Base-by-base conservation (phyloP, 2,113 vertebrate genomes). In the Myocastor coypus region DNA sequence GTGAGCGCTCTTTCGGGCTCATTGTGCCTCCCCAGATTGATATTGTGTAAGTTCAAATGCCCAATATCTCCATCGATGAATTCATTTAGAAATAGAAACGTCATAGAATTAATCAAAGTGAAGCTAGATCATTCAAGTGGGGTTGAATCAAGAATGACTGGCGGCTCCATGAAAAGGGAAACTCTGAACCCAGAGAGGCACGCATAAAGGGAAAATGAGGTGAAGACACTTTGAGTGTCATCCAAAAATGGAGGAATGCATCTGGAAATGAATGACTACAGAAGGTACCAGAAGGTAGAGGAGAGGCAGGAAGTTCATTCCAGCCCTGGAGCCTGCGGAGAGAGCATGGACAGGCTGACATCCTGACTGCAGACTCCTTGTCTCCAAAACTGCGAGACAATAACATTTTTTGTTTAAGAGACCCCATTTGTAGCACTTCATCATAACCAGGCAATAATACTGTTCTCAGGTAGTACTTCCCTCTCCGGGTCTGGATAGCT, bases 391-490 rank as follows among this genome's bases (percentile, higher is more conserved):
- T 37, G 30, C 7, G 20, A 55, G 46, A 42, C 0, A 42, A 63
- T 14, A 46, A 42, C 59, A 17, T 50, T 34, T 42, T 68, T 52
- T 80, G 28, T 63, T 63, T 40, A 55, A 28, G 40, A 52, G 8
- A n/a, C 22, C 20, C 88, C 17, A 34, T 68, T 34, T 59, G 5
- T 12, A 8, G 16, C 32, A 50, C 22, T 11, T 12, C 77, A 7
- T 34, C 63, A 57, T 26, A 12, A 34, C 19, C 50, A n/a, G 57
- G 22, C n/a, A 24, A 22, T 82, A 52, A 42, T 34, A n/a, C 16
- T 24, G 0, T 9, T 40, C 11, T 26, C 92, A 24, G 0, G 32
- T 24, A 4, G 0, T 3, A 20, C 14, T 63, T 52, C 4, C 30
- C 20, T 32, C 1, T 30, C 6, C 19, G 24, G 3, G 40, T 30